Base-by-base conservation (phyloP, 1,140 invertebrate genomes). In the Tetramorium simillimum region DNA sequence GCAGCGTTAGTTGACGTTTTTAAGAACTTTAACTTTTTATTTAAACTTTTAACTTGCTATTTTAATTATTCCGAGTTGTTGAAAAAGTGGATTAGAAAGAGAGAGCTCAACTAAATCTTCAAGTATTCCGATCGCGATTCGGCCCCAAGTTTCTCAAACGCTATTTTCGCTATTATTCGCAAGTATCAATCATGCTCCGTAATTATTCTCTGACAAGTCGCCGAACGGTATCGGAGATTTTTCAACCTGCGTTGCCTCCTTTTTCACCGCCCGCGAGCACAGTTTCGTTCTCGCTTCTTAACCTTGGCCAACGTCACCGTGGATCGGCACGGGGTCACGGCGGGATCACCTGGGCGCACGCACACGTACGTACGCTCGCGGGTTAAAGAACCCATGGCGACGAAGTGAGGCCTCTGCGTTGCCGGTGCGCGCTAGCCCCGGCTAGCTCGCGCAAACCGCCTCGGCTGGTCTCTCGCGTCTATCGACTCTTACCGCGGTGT, bases 371-470 rank as follows among this genome's bases (percentile, higher is more conserved):
- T 60, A 60, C 46, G 40, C 18, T 46, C 63, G 69, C 86, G 86
- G 89, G 91, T 91, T 90, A 89, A 91, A 84, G 88, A 91, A 91
- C 91, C 62, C 88, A 73, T 65, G 62, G 65, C 49, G 67, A 81
- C 89, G 89, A 87, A 86, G 84, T 65, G 73, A 87, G 85, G 85
- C 58, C 72, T 86, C 84, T 86, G 86, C 28, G 56, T 33, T 63
- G 84, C 60, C 65, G n/a, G n/a, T 16, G 28, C 40, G 1, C n/a
- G 33, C 16, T n/a, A 65, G 24, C n/a, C 28, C 28, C 21, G 43
- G 14, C 73, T 67, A 77, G 60, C 37, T 78, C 28, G 63, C 28
- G 46, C 40, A 12, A 69, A 72, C 49, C 78, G 65, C 77, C 70
- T 67, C 28, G 28, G 60, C 43, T 81, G 77, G 65, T 58, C 65